phyloP scores from a whole-genome alignment of 2,888 invertebrate species.

The Lamellibrachia columna region DNA sequence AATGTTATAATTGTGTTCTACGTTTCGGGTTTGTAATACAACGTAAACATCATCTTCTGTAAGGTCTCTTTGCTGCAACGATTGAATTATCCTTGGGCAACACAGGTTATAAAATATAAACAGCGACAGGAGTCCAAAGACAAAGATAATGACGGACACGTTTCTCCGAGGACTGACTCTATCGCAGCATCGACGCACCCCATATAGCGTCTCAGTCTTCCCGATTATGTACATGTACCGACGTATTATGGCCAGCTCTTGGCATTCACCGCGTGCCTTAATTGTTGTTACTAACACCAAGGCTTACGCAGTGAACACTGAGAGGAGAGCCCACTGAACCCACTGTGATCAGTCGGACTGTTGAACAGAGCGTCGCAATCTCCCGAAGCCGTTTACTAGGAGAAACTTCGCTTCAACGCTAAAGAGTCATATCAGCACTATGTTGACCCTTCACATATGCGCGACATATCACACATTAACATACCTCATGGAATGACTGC shows the following conservation, averaged over 20 bases:
- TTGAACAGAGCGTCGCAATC: not conserved
- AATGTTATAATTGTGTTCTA: not conserved
- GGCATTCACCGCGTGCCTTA: constrained; percentile 99
- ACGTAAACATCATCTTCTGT: not conserved
- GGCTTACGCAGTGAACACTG: constrained; percentile 69
- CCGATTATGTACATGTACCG: not conserved
- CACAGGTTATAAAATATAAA: not conserved
- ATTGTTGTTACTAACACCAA: constrained; percentile 82
- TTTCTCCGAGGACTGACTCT: not conserved
- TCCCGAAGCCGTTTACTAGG: not conserved
- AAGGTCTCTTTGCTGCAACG: not conserved
- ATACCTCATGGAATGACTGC: not conserved
- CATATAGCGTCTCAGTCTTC: not conserved
- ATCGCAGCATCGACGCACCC: not conserved
- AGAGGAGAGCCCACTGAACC: constrained; percentile 40
- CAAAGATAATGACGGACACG: not conserved
- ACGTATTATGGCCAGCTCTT: constrained; percentile 78
- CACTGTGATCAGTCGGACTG: not conserved
- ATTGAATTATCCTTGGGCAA: not conserved
- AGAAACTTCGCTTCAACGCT: not conserved
- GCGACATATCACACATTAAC: not conserved
- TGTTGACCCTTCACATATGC: not conserved
- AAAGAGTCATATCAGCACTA: not conserved
- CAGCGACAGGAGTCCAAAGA: not conserved
- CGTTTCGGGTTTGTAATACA: not conserved